Evolutionary conservation across 92 coral and sea anemone genomes (phyloP).

Genomic region (Scolanthus callimorphus): DNA sequence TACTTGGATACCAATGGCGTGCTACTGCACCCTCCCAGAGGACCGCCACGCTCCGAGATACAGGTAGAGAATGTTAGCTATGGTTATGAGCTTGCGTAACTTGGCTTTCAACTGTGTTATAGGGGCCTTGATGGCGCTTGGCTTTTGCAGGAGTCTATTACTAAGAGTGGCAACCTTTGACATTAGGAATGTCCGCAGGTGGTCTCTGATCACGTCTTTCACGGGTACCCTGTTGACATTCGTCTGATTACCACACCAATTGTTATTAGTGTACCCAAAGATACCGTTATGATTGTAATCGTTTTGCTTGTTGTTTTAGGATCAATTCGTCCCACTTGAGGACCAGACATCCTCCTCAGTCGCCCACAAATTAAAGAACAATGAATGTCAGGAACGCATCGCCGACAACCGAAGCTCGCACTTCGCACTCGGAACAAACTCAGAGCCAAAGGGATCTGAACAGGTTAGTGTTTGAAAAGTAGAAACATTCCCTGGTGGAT

Average conservation of each 20-base stretch:
- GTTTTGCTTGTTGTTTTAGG: slow-evolving; percentile 21
- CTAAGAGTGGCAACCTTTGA: too few relatives aligned
- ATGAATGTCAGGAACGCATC: slow-evolving; percentile 54
- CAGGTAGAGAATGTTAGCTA: slow-evolving; percentile 52
- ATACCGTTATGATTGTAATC: too few relatives aligned
- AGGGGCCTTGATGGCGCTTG: too few relatives aligned
- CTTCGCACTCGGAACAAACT: slow-evolving; percentile 75
- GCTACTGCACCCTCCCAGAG: slow-evolving; percentile 41
- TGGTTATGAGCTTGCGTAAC: background rate
- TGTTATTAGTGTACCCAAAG: too few relatives aligned
- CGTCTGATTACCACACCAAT: too few relatives aligned
- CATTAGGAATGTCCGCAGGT: too few relatives aligned
- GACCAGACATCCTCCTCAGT: slow-evolving; percentile 9
- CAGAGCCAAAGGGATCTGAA: slow-evolving; percentile 52
- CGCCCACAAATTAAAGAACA: slow-evolving; percentile 22
- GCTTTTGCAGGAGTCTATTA: too few relatives aligned
- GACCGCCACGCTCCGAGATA: slow-evolving; percentile 62
- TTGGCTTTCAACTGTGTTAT: too few relatives aligned
- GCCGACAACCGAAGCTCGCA: slow-evolving; percentile 75
- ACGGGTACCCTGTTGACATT: too few relatives aligned
- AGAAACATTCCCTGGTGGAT: too few relatives aligned
- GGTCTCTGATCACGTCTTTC: too few relatives aligned
- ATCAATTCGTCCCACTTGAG: slow-evolving; percentile 15
- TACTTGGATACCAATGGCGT: slow-evolving; percentile 67
- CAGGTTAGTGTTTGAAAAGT: too few relatives aligned